A percentile compares a stretch with the other conserved stretches of the same genome.
Evolutionary conservation across 2,113 vertebrate species (phyloP).

Genomic region (Dromaius novaehollandiae): DNA sequence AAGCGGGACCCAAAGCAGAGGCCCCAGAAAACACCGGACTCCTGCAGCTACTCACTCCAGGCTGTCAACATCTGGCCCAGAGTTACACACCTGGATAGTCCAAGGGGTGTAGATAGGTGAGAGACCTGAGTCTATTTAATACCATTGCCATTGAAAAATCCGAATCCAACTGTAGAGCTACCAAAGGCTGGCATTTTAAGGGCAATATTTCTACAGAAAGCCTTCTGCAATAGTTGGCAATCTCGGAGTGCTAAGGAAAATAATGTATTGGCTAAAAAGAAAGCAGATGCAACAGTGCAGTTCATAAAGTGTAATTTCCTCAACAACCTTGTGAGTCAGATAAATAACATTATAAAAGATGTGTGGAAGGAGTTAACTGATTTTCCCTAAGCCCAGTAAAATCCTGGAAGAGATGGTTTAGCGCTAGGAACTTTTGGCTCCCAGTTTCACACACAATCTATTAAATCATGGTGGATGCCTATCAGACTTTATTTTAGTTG

Average conservation of each 20-base stretch:
- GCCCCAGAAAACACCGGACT: background rate
- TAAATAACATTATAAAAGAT: background rate
- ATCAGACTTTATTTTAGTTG: background rate
- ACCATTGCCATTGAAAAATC: background rate
- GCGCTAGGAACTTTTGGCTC: background rate
- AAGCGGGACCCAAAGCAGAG: background rate
- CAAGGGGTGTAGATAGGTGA: background rate
- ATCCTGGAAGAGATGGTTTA: background rate
- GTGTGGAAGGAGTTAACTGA: background rate
- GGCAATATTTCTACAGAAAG: background rate
- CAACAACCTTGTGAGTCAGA: background rate
- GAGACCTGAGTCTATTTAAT: background rate
- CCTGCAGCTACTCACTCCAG: background rate
- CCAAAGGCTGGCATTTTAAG: background rate
- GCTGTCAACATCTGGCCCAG: background rate
- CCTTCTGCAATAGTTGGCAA: background rate
- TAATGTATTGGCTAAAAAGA: background rate
- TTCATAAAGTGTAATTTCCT: background rate
- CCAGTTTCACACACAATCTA: background rate
- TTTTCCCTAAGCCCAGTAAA: background rate
- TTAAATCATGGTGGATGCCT: fast-evolving
- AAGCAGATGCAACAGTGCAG: background rate
- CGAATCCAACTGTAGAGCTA: background rate
- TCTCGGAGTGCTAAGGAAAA: background rate
- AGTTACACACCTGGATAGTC: fast-evolving